Conservation (phyloP, 2,113 vertebrate species). For the Crotalus helleri region DNA sequence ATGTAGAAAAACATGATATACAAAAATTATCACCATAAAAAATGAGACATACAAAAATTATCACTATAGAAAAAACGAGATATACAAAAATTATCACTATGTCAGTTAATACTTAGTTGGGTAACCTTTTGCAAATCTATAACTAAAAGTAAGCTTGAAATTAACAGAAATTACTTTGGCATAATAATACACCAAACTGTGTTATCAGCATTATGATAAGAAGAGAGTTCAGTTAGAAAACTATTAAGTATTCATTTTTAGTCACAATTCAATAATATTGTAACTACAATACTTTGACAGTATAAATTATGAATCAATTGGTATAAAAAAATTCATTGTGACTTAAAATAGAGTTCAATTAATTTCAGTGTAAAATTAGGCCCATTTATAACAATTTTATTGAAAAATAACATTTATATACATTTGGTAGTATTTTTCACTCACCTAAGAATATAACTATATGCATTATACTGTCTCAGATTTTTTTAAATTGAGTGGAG, state of each 20-base stretch:
- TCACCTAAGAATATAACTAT: neutral
- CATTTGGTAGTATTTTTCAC: neutral
- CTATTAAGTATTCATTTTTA: neutral
- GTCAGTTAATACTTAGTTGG: too few relatives aligned
- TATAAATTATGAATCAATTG: neutral
- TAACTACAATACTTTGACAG: neutral
- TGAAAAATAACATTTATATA: neutral
- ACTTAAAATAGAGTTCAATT: neutral
- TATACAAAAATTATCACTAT: too few relatives aligned
- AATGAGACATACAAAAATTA: too few relatives aligned
- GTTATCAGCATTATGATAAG: neutral
- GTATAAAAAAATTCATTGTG: neutral
- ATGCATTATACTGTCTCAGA: neutral
- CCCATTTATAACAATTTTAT: neutral
- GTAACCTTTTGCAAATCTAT: neutral
- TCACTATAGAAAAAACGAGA: too few relatives aligned
- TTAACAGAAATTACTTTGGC: neutral
- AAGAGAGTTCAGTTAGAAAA: neutral
- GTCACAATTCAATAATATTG: neutral
- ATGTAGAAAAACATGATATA: too few relatives aligned
- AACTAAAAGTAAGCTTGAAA: neutral
- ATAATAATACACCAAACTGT: neutral
- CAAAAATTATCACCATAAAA: too few relatives aligned
- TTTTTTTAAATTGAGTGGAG: neutral
- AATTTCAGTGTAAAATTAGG: neutral